These are phyloP conservation scores for Neosalanx taihuensis DNA, from an alignment of 2,797 vertebrate genomes.

Conservation along the genomic window DNA sequence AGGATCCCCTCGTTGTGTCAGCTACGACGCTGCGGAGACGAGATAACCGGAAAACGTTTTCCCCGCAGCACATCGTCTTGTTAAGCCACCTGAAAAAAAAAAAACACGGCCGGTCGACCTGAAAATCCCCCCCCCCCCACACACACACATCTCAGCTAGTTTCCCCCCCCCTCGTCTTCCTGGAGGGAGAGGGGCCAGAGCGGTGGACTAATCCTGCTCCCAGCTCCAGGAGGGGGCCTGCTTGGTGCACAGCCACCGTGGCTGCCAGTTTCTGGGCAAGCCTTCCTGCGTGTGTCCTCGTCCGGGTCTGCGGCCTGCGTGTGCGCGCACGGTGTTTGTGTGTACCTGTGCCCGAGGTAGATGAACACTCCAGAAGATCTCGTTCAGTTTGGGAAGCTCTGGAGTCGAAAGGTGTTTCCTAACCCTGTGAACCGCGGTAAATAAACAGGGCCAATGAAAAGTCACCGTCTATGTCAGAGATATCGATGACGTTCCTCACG, in stretches of 20 bases:
- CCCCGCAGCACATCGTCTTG: too few relatives aligned
- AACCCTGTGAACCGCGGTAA: neutral
- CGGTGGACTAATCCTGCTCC: neutral
- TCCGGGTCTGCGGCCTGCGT: neutral
- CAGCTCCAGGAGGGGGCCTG: neutral
- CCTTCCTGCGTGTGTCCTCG: too few relatives aligned
- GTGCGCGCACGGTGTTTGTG: neutral
- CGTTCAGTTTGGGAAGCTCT: neutral
- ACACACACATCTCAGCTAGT: neutral
- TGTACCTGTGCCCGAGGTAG: neutral
- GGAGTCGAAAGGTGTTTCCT: conserved; percentile 2
- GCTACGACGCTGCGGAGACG: too few relatives aligned
- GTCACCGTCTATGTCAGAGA: too few relatives aligned
- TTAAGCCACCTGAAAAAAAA: too few relatives aligned
- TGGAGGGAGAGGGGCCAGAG: neutral
- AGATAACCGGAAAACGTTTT: too few relatives aligned
- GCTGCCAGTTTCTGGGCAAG: neutral
- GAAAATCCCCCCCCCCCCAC: neutral
- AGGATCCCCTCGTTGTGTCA: too few relatives aligned
- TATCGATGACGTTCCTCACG: neutral
- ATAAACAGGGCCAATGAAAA: neutral
- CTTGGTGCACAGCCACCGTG: neutral
- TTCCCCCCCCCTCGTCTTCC: neutral
- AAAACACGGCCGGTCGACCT: neutral
- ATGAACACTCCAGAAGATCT: neutral